Evolutionary conservation across 1,140 invertebrate genomes (phyloP).

Genomic region (Drosophila quadrilineata): DNA sequence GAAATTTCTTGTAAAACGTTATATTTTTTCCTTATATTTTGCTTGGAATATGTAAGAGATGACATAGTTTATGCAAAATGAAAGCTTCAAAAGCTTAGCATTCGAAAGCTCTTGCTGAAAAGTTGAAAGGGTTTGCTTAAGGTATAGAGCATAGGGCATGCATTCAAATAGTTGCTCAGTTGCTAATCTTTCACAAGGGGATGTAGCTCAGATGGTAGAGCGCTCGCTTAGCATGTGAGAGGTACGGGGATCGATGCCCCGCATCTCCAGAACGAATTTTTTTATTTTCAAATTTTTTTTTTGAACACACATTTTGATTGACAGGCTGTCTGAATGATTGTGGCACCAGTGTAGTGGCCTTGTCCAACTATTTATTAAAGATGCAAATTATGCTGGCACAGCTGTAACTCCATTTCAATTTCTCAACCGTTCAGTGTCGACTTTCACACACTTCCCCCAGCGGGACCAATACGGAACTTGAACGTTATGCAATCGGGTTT

Average conservation of each 20-base stretch:
- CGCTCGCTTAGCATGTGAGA: conserved; percentile 92
- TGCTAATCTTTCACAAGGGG: accelerated
- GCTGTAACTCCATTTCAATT: conserved; percentile 28
- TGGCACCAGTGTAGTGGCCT: conserved; percentile 16
- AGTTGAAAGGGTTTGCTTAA: background rate
- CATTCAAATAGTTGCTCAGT: background rate
- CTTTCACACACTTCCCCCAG: conserved; percentile 52
- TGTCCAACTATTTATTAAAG: conserved; percentile 51
- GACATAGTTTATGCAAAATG: background rate
- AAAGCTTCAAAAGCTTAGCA: conserved; percentile 33
- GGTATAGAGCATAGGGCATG: background rate
- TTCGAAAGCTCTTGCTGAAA: conserved; percentile 15
- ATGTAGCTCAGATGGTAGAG: conserved; percentile 86
- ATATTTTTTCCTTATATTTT: background rate
- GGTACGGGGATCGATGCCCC: conserved; percentile 91
- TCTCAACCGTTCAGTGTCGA: no score
- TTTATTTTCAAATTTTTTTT: conserved; percentile 1
- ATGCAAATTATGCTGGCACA: conserved; percentile 47
- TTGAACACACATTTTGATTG: conserved; percentile 23
- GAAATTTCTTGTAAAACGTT: background rate
- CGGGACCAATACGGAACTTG: conserved; percentile 19
- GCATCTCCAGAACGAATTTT: conserved; percentile 79
- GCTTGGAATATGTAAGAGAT: background rate
- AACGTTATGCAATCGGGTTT: conserved; percentile 62
- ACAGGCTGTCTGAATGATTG: conserved; percentile 26